A percentile compares a stretch with the other conserved stretches of the same genome.
phyloP scores from a whole-genome alignment of 2,113 vertebrate species.

The Corythaeola cristata region DNA sequence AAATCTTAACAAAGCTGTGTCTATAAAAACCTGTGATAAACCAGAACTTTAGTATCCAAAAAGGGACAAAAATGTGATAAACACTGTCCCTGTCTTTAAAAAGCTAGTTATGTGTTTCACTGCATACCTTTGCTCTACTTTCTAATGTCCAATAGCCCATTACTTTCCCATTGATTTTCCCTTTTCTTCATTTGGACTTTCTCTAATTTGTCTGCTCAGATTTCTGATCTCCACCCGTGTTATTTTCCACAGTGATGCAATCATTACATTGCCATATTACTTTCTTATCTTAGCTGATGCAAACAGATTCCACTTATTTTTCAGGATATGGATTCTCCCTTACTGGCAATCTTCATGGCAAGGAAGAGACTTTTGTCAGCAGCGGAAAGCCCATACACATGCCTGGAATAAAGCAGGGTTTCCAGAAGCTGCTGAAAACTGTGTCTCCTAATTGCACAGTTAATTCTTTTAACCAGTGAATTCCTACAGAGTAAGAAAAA shows the following conservation, averaged over 20 bases:
- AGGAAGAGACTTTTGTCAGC: background rate
- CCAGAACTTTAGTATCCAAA: background rate
- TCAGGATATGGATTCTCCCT: background rate
- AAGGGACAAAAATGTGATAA: background rate
- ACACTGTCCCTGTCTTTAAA: background rate
- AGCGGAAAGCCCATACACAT: background rate
- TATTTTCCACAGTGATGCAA: background rate
- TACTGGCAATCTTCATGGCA: background rate
- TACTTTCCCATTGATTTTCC: background rate
- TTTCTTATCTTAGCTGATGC: background rate
- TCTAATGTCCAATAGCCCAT: background rate
- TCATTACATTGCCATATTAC: background rate
- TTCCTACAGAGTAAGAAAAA: background rate
- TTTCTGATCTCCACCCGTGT: background rate
- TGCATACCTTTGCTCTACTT: background rate
- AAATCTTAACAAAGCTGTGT: background rate
- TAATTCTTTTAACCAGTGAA: background rate
- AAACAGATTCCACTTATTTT: background rate
- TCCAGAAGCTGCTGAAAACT: background rate
- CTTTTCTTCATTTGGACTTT: background rate
- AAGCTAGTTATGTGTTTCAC: background rate
- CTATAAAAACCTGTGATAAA: background rate
- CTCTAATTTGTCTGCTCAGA: background rate
- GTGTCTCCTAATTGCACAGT: background rate
- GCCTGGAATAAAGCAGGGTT: background rate